Conservation (phyloP, 2,888 invertebrate genomes). For the Acrobasis suavella region DNA sequence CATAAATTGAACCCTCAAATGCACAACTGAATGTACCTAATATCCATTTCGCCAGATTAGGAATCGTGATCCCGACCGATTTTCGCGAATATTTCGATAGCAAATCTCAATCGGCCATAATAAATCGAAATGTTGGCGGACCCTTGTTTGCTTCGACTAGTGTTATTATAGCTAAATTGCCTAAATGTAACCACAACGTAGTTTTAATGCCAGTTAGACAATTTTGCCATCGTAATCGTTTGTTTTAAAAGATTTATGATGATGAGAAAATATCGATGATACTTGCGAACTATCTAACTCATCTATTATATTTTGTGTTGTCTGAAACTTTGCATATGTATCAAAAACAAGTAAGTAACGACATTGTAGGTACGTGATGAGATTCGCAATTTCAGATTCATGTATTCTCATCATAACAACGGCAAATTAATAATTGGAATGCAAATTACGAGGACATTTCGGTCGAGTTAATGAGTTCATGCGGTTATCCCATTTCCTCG, state of each 20-base stretch:
- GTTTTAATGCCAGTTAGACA: not conserved
- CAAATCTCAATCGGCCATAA: slow-evolving; percentile 47
- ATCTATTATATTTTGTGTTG: not conserved
- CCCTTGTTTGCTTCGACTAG: slow-evolving; percentile 33
- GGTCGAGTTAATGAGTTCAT: slow-evolving; percentile 1
- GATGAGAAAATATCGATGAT: not conserved
- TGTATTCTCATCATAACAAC: not conserved
- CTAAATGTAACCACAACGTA: slow-evolving; percentile 7
- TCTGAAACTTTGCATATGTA: too few relatives aligned
- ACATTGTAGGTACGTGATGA: not conserved
- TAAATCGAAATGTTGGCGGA: slow-evolving; percentile 50
- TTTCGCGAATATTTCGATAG: slow-evolving; percentile 35
- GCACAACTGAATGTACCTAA: slow-evolving; percentile 31
- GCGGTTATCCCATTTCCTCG: not conserved
- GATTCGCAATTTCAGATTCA: slow-evolving; percentile 2
- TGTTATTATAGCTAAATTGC: slow-evolving; percentile 11
- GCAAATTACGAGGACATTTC: not conserved
- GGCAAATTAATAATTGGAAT: not conserved
- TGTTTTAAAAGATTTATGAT: not conserved
- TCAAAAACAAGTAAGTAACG: too few relatives aligned
- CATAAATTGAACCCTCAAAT: slow-evolving; percentile 24
- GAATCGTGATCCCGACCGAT: slow-evolving; percentile 35
- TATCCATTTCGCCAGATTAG: slow-evolving; percentile 45
- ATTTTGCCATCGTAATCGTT: not conserved
- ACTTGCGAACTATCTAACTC: too few relatives aligned